Conservation (phyloP, 1,140 invertebrate genomes). For the Bradysia coprophila region DNA sequence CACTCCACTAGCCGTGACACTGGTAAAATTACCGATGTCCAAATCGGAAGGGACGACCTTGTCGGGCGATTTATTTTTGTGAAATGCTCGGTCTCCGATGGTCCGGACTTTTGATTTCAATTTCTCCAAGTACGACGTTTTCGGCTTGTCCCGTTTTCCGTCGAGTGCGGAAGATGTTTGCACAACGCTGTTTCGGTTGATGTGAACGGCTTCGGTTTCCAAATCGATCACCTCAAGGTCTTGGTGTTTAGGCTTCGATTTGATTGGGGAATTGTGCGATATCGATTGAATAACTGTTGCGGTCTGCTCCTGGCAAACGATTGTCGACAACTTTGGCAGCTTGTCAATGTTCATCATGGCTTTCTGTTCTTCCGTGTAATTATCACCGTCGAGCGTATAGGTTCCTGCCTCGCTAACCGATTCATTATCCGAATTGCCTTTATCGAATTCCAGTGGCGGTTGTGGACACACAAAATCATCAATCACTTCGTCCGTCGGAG, state of each 20-base stretch:
- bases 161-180: background rate
- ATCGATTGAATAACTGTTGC: background rate
- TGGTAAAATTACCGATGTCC: constrained; percentile 34
- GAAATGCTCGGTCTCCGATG: constrained; percentile 10
- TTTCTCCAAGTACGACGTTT: constrained; percentile 34
- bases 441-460: constrained; percentile 8
- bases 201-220: constrained; percentile 12
- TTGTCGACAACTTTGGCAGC: background rate
- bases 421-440: constrained; percentile 16
- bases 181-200: constrained; percentile 2
- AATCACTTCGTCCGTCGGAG: constrained; percentile 2
- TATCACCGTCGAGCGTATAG: constrained; percentile 71
- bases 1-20: constrained; percentile 37
- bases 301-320: background rate
- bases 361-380: constrained; percentile 67
- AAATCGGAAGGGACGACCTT: constrained; percentile 9
- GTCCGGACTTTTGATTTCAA: constrained; percentile 33
- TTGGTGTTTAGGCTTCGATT: no score
- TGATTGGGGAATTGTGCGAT: background rate
- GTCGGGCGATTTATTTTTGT: constrained; percentile 14
- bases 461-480: constrained; percentile 6
- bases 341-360: constrained; percentile 67
- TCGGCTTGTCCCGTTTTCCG: constrained; percentile 18
- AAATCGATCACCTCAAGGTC: background rate
- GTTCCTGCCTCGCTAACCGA: constrained; percentile 65